phyloP scores from a whole-genome alignment of 1,140 invertebrate species.

The Danaus melanippus region DNA sequence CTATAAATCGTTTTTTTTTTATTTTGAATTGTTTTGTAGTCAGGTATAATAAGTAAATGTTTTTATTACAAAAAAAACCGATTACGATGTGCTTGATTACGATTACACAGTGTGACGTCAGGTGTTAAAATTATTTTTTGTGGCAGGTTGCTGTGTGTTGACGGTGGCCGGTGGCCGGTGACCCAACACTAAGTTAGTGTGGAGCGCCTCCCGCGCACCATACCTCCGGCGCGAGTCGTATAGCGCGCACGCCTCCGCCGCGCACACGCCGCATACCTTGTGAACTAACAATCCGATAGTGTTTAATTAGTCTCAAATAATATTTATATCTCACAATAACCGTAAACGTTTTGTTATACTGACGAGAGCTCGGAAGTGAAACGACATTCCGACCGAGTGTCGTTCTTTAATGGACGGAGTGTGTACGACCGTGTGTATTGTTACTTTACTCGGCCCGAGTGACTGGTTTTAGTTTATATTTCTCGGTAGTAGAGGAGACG shows the following conservation, averaged over 20 bases:
- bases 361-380: constrained; percentile 41
- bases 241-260: constrained; percentile 25
- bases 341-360: constrained; percentile 16
- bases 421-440: constrained; percentile 55
- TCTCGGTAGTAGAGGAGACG: constrained; percentile 21
- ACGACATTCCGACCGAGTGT: constrained; percentile 69
- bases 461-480: constrained; percentile 42
- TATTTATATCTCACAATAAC: constrained; percentile 26
- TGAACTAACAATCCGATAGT: neutral
- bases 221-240: constrained; percentile 32
- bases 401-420: constrained; percentile 63
- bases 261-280: neutral
- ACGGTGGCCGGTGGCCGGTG: constrained; percentile 33
- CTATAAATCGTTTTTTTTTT: too few relatives aligned
- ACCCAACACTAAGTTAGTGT: constrained; percentile 4
- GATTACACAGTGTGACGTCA: too few relatives aligned
- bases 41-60: constrained; percentile 3
- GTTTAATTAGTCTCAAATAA: constrained; percentile 33
- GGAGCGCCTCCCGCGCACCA: constrained; percentile 25
- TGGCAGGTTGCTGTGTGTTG: constrained; percentile 33
- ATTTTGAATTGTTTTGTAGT: neutral
- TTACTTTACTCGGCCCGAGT: constrained; percentile 40
- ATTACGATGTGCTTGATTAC: too few relatives aligned
- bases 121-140: constrained; percentile 12
- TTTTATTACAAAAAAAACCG: constrained; percentile 3